phyloP scores from a whole-genome alignment of 2,797 vertebrate species.

The Graptemys geographica region DNA sequence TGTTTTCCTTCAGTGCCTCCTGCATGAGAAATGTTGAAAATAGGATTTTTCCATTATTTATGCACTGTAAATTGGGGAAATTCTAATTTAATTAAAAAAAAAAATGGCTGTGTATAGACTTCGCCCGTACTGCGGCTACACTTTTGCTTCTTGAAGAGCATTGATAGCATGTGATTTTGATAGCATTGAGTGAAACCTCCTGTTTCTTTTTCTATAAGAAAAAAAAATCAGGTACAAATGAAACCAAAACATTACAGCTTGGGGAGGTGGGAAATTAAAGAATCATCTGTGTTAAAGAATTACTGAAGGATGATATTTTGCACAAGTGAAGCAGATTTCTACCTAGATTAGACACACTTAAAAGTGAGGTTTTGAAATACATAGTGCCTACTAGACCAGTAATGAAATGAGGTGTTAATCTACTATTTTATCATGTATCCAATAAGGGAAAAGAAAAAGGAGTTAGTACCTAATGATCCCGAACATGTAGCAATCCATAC shows the following conservation, averaged over 20 bases:
- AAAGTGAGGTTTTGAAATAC: not conserved
- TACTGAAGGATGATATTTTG: not conserved
- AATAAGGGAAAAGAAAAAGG: not conserved
- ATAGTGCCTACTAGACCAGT: not conserved
- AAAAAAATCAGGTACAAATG: not conserved
- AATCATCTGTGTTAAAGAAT: not conserved
- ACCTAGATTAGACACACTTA: not conserved
- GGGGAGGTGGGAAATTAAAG: not conserved
- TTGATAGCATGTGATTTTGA: not conserved
- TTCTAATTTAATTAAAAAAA: not conserved
- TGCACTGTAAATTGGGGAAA: not conserved
- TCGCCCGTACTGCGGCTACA: not conserved
- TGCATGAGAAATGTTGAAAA: slow-evolving; percentile 73
- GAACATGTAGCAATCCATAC: not conserved
- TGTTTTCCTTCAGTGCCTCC: slow-evolving; percentile 96
- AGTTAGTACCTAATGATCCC: not conserved
- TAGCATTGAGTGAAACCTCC: not conserved
- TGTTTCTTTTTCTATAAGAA: not conserved
- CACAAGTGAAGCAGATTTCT: not conserved
- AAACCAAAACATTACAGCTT: not conserved
- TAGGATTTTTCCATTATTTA: slow-evolving; percentile 5
- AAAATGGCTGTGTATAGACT: not conserved
- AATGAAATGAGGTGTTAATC: not conserved
- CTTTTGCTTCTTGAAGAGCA: not conserved
- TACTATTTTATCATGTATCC: not conserved